Evolutionary conservation across 2,113 vertebrate species (phyloP), one percentile per base, ranked within the genome.

Genomic region (Condylura cristata): DNA sequence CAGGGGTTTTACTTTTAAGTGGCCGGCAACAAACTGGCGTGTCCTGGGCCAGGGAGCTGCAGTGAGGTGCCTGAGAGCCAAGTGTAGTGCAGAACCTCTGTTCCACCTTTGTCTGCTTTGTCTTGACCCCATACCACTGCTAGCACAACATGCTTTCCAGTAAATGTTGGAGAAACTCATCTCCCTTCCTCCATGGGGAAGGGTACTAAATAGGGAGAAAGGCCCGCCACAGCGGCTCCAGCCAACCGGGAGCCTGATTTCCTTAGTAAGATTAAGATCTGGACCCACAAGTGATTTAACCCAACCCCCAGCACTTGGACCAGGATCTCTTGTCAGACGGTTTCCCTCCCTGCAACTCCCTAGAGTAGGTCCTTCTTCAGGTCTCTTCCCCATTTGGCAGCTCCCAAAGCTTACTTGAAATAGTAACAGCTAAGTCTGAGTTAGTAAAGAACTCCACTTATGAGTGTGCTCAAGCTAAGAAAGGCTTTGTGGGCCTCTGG

Each of bases 221-320:
- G 86, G 91, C 85, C 94, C 46, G 8, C 80, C 83, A 66, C 53
- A 60, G 58, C 1, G 81, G 91, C 95, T 97, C 96, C 95, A 96
- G 96, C 93, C 94, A 96, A 92, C 89, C 8, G 12, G 96, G 96
- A 97, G 91, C 95, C 97, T 96, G 60, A 96, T 97, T 97, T 97
- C 97, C 97, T 97, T 72, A 94, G 84, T 3, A 32, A 97, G 97
- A 97, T 97, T 97, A 97, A 56, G 92, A 97, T 97, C 97, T 96
- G 53, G 80, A 91, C 93, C 96, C 93, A 93, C 24, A 66, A 95
- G 87, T 88, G 90, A 72, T 93, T 94, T 94, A 85, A 94, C 93
- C 90, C 94, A 89, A 72, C 70, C 32, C 61, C 89, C 86, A 0
- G 90, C 56, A 88, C 78, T 95, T 61, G 93, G 96, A 95, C 94